These are phyloP conservation scores for Strigops habroptila DNA, from an alignment of 2,113 vertebrate species.

Conservation along the genomic window DNA sequence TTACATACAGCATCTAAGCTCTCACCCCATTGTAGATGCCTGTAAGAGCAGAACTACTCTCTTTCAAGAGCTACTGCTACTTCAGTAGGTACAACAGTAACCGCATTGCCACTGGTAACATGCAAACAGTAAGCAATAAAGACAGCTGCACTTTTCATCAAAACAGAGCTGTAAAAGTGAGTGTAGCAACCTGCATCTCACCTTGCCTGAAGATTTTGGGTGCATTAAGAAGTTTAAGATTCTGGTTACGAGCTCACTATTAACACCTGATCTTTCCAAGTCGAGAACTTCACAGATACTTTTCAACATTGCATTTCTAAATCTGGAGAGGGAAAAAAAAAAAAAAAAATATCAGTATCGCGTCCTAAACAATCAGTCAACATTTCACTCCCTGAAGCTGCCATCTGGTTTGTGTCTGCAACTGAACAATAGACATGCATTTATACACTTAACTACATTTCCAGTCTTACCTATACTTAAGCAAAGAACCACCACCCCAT, in stretches of 20 bases:
- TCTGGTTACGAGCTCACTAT: constrained; percentile 85
- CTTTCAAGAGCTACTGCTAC: not conserved
- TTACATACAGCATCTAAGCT: not conserved
- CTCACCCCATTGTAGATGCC: not conserved
- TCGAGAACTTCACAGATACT: constrained; percentile 91
- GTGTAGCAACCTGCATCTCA: constrained; percentile 42
- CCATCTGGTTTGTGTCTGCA: not conserved
- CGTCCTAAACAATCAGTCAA: not conserved
- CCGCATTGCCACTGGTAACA: not conserved
- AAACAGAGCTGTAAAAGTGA: not conserved
- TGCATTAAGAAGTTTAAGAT: constrained; percentile 89
- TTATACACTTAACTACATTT: not conserved
- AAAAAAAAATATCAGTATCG: not conserved
- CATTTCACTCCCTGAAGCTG: not conserved
- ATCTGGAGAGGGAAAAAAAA: constrained; percentile 28
- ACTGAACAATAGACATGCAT: not conserved
- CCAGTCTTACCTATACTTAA: not conserved
- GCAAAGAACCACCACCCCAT: not conserved
- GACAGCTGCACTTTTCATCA: not conserved
- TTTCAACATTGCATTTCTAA: constrained; percentile 82
- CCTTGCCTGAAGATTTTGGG: constrained; percentile 93
- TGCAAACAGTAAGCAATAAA: not conserved
- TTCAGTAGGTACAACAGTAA: not conserved
- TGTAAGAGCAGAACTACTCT: not conserved
- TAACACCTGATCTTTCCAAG: constrained; percentile 91